Conservation (phyloP, 1,140 invertebrate genomes). For the Akabosia matsudoensis region DNA sequence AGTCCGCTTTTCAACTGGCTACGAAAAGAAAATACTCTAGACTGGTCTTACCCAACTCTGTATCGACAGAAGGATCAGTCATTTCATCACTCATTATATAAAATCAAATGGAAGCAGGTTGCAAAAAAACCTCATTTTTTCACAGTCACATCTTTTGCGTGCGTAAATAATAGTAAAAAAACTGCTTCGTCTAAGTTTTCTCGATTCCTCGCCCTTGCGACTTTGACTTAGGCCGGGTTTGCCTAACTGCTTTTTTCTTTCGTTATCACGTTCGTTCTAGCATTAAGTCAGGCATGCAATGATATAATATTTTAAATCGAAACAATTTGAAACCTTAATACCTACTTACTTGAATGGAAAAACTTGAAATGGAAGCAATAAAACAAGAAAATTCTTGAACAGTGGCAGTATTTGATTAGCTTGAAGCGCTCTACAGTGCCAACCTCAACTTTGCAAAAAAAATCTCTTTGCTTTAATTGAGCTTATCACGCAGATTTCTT, state of each 20-base stretch:
- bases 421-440: background rate
- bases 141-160: background rate
- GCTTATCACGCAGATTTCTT: background rate
- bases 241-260: too few relatives aligned
- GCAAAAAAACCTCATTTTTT: background rate
- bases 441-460: background rate
- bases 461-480: background rate
- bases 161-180: too few relatives aligned
- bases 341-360: background rate
- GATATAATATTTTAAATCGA: background rate
- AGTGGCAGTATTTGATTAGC: background rate
- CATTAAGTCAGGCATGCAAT: background rate
- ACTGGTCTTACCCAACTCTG: background rate
- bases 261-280: too few relatives aligned
- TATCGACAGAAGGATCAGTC: background rate
- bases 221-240: too few relatives aligned
- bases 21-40: background rate
- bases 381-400: background rate
- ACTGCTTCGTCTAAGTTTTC: too few relatives aligned
- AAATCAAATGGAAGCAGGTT: conserved; percentile 10
- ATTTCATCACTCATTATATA: background rate
- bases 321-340: background rate
- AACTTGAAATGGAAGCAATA: background rate
- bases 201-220: too few relatives aligned
- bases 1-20: too few relatives aligned